Evolutionary conservation across 2,797 vertebrate genomes (phyloP).

Genomic region (Hylomyscus alleni): DNA sequence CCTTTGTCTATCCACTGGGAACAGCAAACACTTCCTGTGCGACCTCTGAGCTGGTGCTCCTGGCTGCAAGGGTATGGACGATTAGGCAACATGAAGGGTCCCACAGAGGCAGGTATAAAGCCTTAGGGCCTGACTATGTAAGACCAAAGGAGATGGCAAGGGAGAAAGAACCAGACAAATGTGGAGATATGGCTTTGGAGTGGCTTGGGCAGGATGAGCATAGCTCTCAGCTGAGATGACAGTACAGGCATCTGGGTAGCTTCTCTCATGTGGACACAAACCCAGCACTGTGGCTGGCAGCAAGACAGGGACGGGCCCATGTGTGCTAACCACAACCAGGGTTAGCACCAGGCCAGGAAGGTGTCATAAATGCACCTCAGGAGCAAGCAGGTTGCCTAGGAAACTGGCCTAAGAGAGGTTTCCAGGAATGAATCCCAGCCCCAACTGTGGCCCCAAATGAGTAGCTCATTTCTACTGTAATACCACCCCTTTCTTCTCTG

Average conservation of each 20-base stretch:
- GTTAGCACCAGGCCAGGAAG: not conserved
- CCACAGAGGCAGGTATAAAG: not conserved
- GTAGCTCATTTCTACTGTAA: slow-evolving; percentile 50
- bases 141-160: not conserved
- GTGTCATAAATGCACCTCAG: not conserved
- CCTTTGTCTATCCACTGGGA: not conserved
- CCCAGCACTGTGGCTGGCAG: not conserved
- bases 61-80: not conserved
- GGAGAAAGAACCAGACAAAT: not conserved
- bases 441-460: not conserved
- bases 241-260: not conserved
- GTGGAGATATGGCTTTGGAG: not conserved
- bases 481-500: not conserved
- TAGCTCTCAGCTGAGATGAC: not conserved
- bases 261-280: not conserved
- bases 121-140: not conserved
- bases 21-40: not conserved
- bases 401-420: not conserved
- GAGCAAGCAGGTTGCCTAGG: not conserved
- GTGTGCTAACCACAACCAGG: not conserved
- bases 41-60: not conserved
- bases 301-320: not conserved
- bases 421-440: not conserved
- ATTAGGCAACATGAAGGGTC: not conserved
- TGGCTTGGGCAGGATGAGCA: accelerated